These are phyloP conservation scores for Agriotes lineatus DNA, from an alignment of 2,888 invertebrate species.

Conservation along the genomic window DNA sequence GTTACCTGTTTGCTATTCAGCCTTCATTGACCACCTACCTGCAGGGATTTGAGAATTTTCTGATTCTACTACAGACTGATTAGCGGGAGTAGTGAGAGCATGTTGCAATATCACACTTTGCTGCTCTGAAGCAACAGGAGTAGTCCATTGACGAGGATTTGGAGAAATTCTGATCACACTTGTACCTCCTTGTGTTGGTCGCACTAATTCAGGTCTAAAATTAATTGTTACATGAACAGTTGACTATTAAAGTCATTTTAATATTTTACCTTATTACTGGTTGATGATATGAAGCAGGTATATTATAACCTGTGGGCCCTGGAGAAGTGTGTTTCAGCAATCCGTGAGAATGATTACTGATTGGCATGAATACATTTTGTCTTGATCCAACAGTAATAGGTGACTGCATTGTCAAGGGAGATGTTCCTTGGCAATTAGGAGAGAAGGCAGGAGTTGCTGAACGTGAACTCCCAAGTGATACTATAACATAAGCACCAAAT, in stretches of 20 bases:
- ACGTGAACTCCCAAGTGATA: conserved; percentile 92
- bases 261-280: conserved; percentile 62
- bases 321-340: conserved; percentile 67
- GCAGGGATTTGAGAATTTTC: conserved; percentile 52
- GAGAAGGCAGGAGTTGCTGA: conserved; percentile 94
- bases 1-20: too few relatives aligned
- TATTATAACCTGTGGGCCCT: conserved; percentile 61
- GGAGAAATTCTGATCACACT: conserved; percentile 90
- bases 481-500: conserved; percentile 69
- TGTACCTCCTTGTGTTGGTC: conserved; percentile 76
- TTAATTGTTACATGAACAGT: not conserved
- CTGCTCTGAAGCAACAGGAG: conserved; percentile 62
- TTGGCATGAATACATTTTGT: conserved; percentile 93
- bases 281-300: conserved; percentile 60
- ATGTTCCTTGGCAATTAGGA: conserved; percentile 77
- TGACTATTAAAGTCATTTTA: not conserved
- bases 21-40: too few relatives aligned
- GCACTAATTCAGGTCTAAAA: conserved; percentile 78
- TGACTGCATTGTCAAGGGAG: conserved; percentile 77
- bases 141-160: conserved; percentile 68
- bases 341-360: conserved; percentile 73
- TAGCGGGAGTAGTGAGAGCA: conserved; percentile 58
- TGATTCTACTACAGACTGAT: conserved; percentile 50
- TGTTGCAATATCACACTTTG: conserved; percentile 63
- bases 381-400: conserved; percentile 79